A percentile compares a stretch with the other conserved stretches of the same genome.
phyloP scores from a whole-genome alignment of 1,140 invertebrate species.

The Lasaia peninsularis region DNA sequence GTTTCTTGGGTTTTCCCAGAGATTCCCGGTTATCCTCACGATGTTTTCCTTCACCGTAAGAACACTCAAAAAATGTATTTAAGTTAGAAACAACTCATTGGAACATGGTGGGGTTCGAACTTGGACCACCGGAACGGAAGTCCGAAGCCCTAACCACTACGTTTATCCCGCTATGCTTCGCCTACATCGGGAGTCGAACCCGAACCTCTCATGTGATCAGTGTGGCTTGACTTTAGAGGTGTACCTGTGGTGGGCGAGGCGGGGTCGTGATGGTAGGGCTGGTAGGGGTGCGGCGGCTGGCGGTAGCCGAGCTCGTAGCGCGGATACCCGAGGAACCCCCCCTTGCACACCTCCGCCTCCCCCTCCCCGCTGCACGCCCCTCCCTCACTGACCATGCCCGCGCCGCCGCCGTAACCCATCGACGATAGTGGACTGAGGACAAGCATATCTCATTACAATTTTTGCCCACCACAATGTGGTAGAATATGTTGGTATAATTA shows the following conservation, averaged over 20 bases:
- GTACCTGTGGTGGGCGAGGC: conserved; percentile 50
- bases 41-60: too few species aligned
- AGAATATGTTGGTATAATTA: too few species aligned
- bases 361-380: conserved; percentile 42
- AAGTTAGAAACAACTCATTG: too few species aligned
- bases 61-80: too few species aligned
- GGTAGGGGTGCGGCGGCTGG: conserved; percentile 53
- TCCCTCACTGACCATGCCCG: conserved; percentile 47
- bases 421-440: conserved; percentile 54
- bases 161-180: too few species aligned
- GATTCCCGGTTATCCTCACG: too few species aligned
- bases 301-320: conserved; percentile 61
- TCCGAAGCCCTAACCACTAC: too few species aligned
- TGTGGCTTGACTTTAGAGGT: conserved; percentile 6
- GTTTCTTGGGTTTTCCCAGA: too few species aligned
- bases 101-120: too few species aligned
- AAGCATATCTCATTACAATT: not conserved
- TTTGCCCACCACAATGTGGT: too few species aligned
- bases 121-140: too few species aligned
- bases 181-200: too few species aligned
- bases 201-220: not conserved
- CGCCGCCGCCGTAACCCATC: conserved; percentile 58
- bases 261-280: conserved; percentile 59
- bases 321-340: conserved; percentile 58
- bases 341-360: conserved; percentile 56